A percentile compares a stretch with the other conserved stretches of the same genome.
Conservation (phyloP, 2,888 invertebrate species). For the Limnephilus lunatus region DNA sequence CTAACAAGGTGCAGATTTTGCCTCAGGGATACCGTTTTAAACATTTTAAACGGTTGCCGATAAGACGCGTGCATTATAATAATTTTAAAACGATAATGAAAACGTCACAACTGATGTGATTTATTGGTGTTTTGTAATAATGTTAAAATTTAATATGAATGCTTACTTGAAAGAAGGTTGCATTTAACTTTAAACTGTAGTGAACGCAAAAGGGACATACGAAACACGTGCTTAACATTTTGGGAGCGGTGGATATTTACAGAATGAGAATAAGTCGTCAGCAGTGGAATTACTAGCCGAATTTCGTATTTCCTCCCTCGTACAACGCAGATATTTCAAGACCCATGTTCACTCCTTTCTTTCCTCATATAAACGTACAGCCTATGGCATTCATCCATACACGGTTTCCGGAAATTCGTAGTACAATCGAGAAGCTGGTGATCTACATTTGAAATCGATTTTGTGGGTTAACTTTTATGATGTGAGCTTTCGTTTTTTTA, state of each 20-base stretch:
- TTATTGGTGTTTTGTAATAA: not conserved
- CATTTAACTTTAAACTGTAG: not conserved
- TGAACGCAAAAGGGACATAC: not conserved
- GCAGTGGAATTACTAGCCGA: not conserved
- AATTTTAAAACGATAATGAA: not conserved
- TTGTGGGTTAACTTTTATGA: too few species aligned
- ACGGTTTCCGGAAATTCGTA: too few species aligned
- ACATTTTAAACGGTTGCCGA: not conserved
- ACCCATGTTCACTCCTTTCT: not conserved
- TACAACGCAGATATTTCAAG: not conserved
- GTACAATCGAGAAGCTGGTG: too few species aligned
- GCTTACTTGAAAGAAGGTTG: not conserved
- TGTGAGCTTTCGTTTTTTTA: too few species aligned
- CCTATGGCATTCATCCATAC: too few species aligned
- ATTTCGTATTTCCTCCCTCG: not conserved
- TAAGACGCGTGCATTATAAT: not conserved
- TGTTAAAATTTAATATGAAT: not conserved
- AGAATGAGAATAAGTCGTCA: too few species aligned
- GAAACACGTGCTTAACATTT: not conserved
- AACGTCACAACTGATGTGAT: constrained; percentile 28
- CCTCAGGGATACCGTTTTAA: constrained; percentile 12
- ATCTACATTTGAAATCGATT: too few species aligned
- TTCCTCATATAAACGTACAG: not conserved
- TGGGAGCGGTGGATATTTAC: not conserved
- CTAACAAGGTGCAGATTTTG: constrained; percentile 42